These are phyloP conservation scores for Dromas ardeola DNA, from an alignment of 2,113 vertebrate species.

Conservation along the genomic window DNA sequence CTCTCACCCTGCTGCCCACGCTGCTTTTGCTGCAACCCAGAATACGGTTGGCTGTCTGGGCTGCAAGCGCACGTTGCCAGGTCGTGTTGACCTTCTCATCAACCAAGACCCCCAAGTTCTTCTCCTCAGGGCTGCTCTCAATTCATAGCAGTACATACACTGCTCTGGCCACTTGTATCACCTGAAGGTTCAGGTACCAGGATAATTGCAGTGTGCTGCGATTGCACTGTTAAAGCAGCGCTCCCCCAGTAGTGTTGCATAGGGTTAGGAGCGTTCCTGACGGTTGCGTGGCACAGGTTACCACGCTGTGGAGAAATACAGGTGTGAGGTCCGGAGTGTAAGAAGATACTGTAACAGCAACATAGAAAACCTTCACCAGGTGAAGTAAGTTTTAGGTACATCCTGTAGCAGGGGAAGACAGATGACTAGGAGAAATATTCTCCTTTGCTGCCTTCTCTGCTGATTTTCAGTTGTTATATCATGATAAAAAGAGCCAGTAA, in stretches of 20 bases:
- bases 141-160: too few relatives aligned
- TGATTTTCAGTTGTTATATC: not conserved
- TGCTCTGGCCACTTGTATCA: not conserved
- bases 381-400: not conserved
- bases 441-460: not conserved
- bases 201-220: not conserved
- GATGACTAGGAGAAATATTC: not conserved
- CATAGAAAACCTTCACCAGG: not conserved
- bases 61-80: not conserved
- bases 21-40: not conserved
- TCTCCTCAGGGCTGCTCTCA: not conserved
- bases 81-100: not conserved
- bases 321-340: not conserved
- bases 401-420: not conserved
- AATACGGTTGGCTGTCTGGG: not conserved
- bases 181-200: not conserved
- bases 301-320: too few relatives aligned
- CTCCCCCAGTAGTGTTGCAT: too few relatives aligned
- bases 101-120: not conserved
- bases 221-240: not conserved
- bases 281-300: too few relatives aligned
- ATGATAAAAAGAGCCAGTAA: not conserved
- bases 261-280: not conserved
- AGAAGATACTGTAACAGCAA: not conserved
- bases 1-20: not conserved